phyloP scores from a whole-genome alignment of 2,113 vertebrate genomes.

The Rhipidura dahli region DNA sequence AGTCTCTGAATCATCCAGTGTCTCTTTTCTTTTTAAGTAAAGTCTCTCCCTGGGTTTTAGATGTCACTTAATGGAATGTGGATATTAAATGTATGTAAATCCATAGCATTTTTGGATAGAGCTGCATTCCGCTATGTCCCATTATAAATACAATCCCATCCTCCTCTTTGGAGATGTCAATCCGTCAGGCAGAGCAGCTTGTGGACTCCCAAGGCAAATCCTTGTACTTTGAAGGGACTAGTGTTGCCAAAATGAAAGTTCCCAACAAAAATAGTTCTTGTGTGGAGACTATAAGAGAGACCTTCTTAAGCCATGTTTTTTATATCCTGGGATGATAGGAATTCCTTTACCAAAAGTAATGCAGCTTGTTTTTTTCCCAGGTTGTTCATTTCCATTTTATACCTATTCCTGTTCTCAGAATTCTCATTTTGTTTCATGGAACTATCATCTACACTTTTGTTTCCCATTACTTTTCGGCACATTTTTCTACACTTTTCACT shows the following conservation, averaged over 20 bases:
- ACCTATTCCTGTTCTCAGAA: neutral
- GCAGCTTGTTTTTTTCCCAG: neutral
- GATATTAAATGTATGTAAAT: conserved; percentile 52
- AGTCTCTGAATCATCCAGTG: neutral
- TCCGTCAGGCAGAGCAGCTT: neutral
- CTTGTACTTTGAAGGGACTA: neutral
- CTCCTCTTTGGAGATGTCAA: conserved; percentile 28
- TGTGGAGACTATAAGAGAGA: neutral
- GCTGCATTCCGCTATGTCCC: conserved; percentile 16
- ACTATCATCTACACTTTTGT: neutral
- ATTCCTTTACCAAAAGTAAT: conserved; percentile 17
- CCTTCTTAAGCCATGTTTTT: conserved; percentile 1
- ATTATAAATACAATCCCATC: conserved; percentile 40
- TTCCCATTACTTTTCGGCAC: neutral
- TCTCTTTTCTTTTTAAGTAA: conserved; percentile 25
- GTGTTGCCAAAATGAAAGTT: conserved; percentile 34
- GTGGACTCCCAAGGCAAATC: neutral
- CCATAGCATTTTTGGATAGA: conserved; percentile 22
- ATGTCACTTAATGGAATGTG: conserved; percentile 43
- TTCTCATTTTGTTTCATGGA: neutral
- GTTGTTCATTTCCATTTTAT: neutral
- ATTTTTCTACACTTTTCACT: neutral
- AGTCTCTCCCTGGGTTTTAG: conserved; percentile 15
- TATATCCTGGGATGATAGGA: neutral
- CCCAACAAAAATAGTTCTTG: neutral